Conservation (phyloP, 2,113 vertebrate species). For the Xenopus borealis region DNA sequence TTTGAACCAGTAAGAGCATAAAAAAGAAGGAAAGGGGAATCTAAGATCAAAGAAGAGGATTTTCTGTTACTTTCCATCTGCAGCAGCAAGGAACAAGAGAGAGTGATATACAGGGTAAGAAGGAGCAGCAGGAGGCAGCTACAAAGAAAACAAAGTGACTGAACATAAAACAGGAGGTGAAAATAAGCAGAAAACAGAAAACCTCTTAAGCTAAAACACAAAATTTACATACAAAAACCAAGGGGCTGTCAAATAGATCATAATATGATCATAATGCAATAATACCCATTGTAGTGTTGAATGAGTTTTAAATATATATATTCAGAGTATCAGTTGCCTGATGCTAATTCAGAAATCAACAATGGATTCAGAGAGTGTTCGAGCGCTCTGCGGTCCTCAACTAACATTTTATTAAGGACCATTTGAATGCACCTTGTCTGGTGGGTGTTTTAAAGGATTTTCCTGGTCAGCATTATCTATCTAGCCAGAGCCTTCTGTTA, state of each 20-base stretch:
- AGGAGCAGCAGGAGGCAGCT: constrained; percentile 20
- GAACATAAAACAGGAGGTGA: constrained; percentile 33
- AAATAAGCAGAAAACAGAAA: constrained; percentile 18
- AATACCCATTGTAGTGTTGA: too few species aligned
- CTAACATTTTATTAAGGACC: too few species aligned
- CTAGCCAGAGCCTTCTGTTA: too few species aligned
- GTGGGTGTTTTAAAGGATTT: too few species aligned
- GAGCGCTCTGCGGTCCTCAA: too few species aligned
- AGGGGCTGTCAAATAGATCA: constrained; percentile 1
- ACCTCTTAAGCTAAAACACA: constrained; percentile 15
- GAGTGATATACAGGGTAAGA: constrained; percentile 28
- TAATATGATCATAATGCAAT: too few species aligned
- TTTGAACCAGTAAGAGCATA: constrained; percentile 44
- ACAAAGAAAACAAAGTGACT: constrained; percentile 35
- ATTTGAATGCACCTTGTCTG: too few species aligned
- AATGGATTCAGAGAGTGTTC: too few species aligned
- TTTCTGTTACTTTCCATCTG: constrained; percentile 37
- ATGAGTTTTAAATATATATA: too few species aligned
- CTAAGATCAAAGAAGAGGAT: constrained; percentile 32
- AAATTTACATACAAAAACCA: constrained; percentile 18
- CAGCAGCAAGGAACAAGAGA: constrained; percentile 30
- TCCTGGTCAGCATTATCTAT: too few species aligned
- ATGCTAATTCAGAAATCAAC: too few species aligned
- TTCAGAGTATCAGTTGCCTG: too few species aligned
- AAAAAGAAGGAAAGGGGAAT: constrained; percentile 32